Evolutionary conservation across 2,888 invertebrate genomes (phyloP).

Genomic region (Ischnura elegans): DNA sequence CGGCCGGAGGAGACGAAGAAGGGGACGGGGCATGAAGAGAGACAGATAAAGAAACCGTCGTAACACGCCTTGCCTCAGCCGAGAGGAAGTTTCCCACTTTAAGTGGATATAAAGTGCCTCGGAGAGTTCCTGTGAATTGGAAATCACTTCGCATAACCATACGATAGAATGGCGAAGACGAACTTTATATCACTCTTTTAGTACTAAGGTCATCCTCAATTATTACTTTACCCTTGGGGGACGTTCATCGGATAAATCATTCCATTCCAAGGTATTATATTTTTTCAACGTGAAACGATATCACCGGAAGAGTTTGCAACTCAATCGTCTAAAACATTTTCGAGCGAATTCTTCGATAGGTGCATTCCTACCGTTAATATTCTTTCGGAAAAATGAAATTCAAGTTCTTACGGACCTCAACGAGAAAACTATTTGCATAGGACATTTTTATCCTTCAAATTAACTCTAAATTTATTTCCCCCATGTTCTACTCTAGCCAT

Average conservation of each 20-base stretch:
- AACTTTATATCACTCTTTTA: constrained; percentile 1
- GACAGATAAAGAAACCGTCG: neutral
- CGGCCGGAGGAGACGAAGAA: too few species aligned
- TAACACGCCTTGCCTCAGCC: neutral
- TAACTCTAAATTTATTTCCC: too few species aligned
- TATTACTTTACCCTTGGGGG: neutral
- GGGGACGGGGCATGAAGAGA: neutral
- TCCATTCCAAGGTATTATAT: neutral
- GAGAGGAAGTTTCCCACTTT: neutral
- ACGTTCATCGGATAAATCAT: neutral
- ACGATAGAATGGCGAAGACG: neutral
- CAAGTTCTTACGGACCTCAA: too few species aligned
- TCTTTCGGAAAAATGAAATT: too few species aligned
- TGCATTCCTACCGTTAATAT: too few species aligned
- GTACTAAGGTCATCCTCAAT: constrained; percentile 21
- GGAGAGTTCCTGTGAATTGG: constrained; percentile 9
- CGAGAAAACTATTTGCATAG: too few species aligned
- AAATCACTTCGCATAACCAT: constrained; percentile 4
- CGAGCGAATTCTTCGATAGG: too few species aligned
- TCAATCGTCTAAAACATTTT: too few species aligned
- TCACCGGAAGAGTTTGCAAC: neutral
- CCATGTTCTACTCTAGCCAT: too few species aligned
- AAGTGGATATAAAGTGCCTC: neutral
- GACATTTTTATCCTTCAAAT: too few species aligned
- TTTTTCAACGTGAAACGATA: neutral